Conservation (phyloP, 2,113 vertebrate genomes). For the Coptodon bakossiorum region DNA sequence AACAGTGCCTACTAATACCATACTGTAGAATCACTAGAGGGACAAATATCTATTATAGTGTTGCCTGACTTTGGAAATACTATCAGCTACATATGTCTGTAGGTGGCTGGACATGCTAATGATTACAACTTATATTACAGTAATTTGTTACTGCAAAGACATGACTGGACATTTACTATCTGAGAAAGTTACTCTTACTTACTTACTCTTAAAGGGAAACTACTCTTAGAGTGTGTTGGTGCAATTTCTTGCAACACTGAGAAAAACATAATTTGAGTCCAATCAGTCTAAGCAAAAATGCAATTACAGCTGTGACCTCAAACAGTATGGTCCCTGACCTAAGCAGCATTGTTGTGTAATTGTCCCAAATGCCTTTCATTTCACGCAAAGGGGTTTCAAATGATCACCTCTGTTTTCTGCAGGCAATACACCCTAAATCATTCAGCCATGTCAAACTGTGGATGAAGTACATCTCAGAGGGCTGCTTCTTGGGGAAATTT, state of each 20-base stretch:
- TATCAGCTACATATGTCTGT: background rate
- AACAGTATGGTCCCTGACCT: background rate
- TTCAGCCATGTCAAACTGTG: conserved; percentile 19
- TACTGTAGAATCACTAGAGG: background rate
- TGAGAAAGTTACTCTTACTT: background rate
- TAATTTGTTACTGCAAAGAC: background rate
- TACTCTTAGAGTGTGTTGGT: background rate
- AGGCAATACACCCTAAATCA: background rate
- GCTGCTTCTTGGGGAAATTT: conserved; percentile 18
- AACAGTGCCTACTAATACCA: background rate
- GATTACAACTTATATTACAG: background rate
- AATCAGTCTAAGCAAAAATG: background rate
- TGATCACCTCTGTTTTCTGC: background rate
- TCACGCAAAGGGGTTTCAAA: background rate
- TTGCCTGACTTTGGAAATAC: background rate
- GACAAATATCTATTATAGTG: background rate
- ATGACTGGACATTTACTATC: background rate
- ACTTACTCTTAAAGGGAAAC: background rate
- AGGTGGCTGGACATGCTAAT: background rate
- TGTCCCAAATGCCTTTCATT: background rate
- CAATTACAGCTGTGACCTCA: background rate
- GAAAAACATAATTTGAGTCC: background rate
- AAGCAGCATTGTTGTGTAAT: background rate
- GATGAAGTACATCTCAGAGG: conserved; percentile 11
- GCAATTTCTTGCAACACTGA: background rate